Percentiles rank a stretch among this genome's conserved stretches.
Conservation (phyloP, 2,113 vertebrate genomes). For the Indicator maculatus region DNA sequence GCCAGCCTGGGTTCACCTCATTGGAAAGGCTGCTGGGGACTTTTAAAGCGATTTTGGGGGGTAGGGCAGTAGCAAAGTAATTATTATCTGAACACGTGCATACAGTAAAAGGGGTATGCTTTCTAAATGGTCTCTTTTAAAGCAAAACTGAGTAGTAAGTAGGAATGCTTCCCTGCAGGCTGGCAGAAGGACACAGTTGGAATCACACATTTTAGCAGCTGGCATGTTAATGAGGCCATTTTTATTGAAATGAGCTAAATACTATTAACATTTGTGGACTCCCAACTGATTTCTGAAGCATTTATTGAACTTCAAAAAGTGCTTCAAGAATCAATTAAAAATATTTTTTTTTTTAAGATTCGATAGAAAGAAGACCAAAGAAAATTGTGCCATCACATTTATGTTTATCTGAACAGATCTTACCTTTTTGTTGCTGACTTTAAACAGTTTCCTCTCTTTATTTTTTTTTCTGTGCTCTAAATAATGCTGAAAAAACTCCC, state of each 20-base stretch:
- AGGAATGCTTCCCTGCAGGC: slow-evolving; percentile 58
- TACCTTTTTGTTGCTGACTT: not conserved
- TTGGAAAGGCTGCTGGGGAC: not conserved
- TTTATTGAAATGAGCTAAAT: slow-evolving; percentile 74
- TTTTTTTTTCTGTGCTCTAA: not conserved
- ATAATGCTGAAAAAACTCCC: not conserved
- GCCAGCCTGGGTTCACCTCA: not conserved
- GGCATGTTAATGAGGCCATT: slow-evolving; percentile 75
- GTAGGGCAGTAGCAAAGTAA: not conserved
- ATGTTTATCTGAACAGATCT: slow-evolving; percentile 27
- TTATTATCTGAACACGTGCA: not conserved
- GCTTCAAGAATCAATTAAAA: slow-evolving; percentile 70
- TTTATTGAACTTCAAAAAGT: slow-evolving; percentile 73
- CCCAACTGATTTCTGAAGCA: slow-evolving; percentile 69
- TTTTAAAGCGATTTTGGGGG: slow-evolving; percentile 23
- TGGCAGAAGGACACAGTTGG: slow-evolving; percentile 63
- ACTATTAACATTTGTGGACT: slow-evolving; percentile 70
- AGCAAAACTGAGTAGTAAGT: slow-evolving; percentile 53
- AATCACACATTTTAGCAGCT: slow-evolving; percentile 71
- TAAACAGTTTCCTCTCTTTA: not conserved
- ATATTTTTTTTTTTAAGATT: slow-evolving; percentile 67
- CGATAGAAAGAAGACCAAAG: slow-evolving; percentile 21
- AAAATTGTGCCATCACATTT: not conserved
- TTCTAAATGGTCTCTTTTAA: slow-evolving; percentile 59
- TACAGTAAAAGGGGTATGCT: slow-evolving; percentile 40